Base-by-base conservation (phyloP, 2,888 invertebrate genomes). In the Oligia fasciuncula region DNA sequence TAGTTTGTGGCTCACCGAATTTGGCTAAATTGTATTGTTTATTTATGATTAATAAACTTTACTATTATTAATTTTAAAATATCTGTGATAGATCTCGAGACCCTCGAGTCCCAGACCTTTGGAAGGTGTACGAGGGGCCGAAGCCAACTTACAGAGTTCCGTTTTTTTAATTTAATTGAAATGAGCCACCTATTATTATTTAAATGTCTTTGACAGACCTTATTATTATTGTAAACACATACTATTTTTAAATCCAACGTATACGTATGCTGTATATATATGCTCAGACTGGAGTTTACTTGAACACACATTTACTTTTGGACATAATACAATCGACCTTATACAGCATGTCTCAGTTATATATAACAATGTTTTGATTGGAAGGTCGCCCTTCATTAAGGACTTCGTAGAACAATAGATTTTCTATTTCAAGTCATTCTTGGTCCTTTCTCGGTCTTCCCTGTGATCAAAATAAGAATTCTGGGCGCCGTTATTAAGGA, bases 351-450 rank as follows among this genome's bases (percentile, higher is more conserved):
- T 54, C 79, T 67, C 14, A 70, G n/a, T 60, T 4, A 79, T 80
- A 67, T 84, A 71, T 67, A 84, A 79, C 51, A 70, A 79, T 79
- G 46, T 29, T 81, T 67, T 70, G 66, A 67, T 84, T 79, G 14
- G 51, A 79, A 60, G 60, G 46, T 78, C 29, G 8, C 35, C 43
- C 51, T 84, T 81, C 60, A 66, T 66, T 43, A 84, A 54, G 17
- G 78, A 57, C 51, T 84, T 67, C 46, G 43, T 66, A 29, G 60
- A 79, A 84, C 84, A 81, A 79, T 70, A 66, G 46, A 57, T 66
- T 79, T 84, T 84, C 60, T 62, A 84, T 70, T 84, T 46, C n/a
- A 63, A 70, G 60, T 4, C 5, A 51, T n/a, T 35, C 19, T 80
- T 69, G 46, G n/a, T 46, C 65, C 57, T 65, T 69, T 51, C 43